Conservation (phyloP, 1,140 invertebrate genomes). For the Drosophila tristis region DNA sequence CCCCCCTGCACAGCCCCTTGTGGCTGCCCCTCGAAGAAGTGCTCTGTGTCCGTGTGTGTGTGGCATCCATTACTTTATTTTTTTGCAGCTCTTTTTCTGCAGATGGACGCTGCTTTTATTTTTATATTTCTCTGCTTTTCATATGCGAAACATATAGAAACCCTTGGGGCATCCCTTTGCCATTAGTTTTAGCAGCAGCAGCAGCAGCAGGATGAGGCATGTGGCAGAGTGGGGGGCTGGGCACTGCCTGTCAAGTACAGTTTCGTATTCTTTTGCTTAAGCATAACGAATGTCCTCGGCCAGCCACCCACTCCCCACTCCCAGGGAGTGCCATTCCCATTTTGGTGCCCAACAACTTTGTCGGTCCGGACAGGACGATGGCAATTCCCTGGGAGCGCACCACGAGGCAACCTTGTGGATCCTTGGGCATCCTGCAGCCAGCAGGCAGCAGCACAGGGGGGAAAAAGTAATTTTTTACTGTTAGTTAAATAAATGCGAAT, state of each 20-base stretch:
- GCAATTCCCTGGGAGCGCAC: conserved; percentile 54
- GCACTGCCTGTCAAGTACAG: conserved; percentile 71
- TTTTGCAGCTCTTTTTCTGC: conserved; percentile 4
- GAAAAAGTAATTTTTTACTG: conserved; percentile 82
- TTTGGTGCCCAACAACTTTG: conserved; percentile 42
- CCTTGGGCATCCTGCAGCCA: too few relatives aligned
- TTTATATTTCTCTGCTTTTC: conserved; percentile 37
- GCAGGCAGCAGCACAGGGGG: neutral
- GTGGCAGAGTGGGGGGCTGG: conserved; percentile 19
- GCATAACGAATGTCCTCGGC: conserved; percentile 78
- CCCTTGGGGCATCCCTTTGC: conserved; percentile 58
- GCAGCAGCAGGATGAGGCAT: neutral
- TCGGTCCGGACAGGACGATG: conserved; percentile 18
- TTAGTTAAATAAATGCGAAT: conserved; percentile 82
- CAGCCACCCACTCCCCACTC: conserved; percentile 6
- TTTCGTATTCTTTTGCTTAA: conserved; percentile 83
- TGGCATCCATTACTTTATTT: conserved; percentile 70
- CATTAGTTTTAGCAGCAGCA: conserved; percentile 63
- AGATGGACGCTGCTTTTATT: conserved; percentile 51
- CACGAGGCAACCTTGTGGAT: conserved; percentile 27
- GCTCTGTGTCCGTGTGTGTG: conserved; percentile 38
- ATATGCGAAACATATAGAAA: conserved; percentile 42
- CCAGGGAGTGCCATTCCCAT: conserved; percentile 11
- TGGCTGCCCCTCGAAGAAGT: conserved; percentile 52
- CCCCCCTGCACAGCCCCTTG: neutral